Conservation (phyloP, 2,113 vertebrate species). For the Aptenodytes patagonicus region DNA sequence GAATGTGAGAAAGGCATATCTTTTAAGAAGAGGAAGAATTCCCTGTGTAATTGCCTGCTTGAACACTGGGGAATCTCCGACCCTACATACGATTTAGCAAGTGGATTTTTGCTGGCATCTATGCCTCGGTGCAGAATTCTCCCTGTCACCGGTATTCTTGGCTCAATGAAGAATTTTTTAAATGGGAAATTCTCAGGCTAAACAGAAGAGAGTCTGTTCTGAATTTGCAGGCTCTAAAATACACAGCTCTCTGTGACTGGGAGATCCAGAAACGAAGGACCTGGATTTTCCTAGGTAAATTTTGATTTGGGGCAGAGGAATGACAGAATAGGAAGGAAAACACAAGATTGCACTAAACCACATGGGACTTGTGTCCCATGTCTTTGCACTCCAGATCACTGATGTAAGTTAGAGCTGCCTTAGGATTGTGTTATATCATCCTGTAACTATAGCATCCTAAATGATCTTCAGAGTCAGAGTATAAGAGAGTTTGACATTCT, state of each 20-base stretch:
- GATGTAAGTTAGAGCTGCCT: background rate
- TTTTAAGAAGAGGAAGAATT: background rate
- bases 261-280: background rate
- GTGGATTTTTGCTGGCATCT: background rate
- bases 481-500: background rate
- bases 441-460: background rate
- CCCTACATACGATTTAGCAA: background rate
- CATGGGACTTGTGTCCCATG: background rate
- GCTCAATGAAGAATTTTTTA: slow-evolving; percentile 25
- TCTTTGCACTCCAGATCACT: background rate
- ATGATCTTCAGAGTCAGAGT: background rate
- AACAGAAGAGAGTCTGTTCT: slow-evolving; percentile 55
- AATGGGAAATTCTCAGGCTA: slow-evolving; percentile 21
- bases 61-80: background rate
- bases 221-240: slow-evolving; percentile 1
- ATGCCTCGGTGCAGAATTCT: background rate
- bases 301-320: background rate
- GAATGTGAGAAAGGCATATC: background rate
- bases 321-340: background rate
- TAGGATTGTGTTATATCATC: background rate
- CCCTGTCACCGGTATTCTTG: background rate
- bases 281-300: background rate
- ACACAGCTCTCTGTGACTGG: background rate
- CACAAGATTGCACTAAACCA: background rate
- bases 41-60: background rate